Base-by-base conservation (phyloP, 2,113 vertebrate species). In the Notechis scutatus region DNA sequence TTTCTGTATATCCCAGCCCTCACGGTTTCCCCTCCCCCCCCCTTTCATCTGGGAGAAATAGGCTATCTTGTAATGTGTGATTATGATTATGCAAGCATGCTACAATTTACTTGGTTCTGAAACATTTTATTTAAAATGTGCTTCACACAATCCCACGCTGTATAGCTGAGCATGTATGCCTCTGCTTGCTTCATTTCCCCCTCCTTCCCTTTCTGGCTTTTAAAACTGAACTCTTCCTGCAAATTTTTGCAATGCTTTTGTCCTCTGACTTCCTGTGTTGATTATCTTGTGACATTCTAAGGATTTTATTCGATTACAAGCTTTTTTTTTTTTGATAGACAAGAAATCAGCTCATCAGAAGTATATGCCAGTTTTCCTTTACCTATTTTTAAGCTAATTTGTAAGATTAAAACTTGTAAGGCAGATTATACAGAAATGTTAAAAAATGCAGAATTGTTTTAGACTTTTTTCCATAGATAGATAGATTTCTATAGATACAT, bases 11-110 rank as follows among this genome's bases (percentile, higher is more conserved):
- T 81, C n/a, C n/a, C 15, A 39, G 15, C 64, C 6, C n/a, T 39
- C 2, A n/a, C 0, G 2, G 34, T 3, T 34, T 2, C 1, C 12
- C 0, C 26, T 7, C 45, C 5, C 7, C 26, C 24, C 10, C 61
- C 86, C 29, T 4, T 55, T 39, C 18, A 56, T 20, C 87, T n/a
- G 18, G 20, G n/a, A 47, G 85, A 86, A 47, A 50, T 20, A 55
- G 2, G 18, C 18, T 20, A 3, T 56, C 56, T 47, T 59, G 1
- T 20, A n/a, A 52, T 90, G 7, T 11, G 26, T 47, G 26, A 14
- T 90, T 69, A 47, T 50, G 18, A 14, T 90, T 69, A 61, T 50
- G 18, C 20, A 29, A 21, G 24, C 7, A 69, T 29, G 8, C 47
- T n/a, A 9, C 89, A 90, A 21, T 29, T 64, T 52, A 50, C 14